Percentiles rank a stretch among this genome's conserved stretches.
These are phyloP conservation scores for Drosophila yooni DNA, from an alignment of 2,888 invertebrate species.

Conservation along the genomic window DNA sequence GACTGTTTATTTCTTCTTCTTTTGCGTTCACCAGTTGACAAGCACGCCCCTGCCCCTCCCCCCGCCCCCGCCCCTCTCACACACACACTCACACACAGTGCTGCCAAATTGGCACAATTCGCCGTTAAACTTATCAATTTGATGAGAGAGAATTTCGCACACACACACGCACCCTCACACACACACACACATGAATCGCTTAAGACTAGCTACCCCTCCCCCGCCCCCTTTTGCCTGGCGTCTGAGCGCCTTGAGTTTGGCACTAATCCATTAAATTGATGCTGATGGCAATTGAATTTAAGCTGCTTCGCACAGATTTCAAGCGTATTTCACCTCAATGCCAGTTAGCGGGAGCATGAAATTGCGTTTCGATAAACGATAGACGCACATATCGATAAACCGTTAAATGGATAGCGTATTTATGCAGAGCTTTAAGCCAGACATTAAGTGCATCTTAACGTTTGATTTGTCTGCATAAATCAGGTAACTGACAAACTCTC, in stretches of 20 bases:
- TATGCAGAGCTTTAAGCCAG: conserved; percentile 16
- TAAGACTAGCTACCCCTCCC: background rate
- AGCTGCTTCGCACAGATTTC: conserved; percentile 69
- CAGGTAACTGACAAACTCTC: conserved; percentile 20
- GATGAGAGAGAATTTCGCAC: conserved; percentile 60
- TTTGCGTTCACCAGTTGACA: conserved; percentile 55
- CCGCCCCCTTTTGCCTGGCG: background rate
- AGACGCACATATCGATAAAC: conserved; percentile 20
- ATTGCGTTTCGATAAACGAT: conserved; percentile 60
- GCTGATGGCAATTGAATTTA: conserved; percentile 79
- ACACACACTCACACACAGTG: conserved; percentile 12
- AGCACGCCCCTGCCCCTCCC: conserved; percentile 44
- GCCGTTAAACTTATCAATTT: conserved; percentile 79
- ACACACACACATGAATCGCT: conserved; percentile 19
- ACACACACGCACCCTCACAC: conserved; percentile 24
- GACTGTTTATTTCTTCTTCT: background rate
- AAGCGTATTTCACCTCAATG: conserved; percentile 57
- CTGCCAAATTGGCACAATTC: conserved; percentile 78
- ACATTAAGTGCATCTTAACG: conserved; percentile 65
- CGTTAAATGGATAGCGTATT: background rate
- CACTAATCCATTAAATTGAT: conserved; percentile 81
- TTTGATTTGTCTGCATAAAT: conserved; percentile 77
- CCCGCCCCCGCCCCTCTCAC: background rate
- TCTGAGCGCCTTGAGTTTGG: conserved; percentile 35
- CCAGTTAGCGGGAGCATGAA: conserved; percentile 51